Conservation (phyloP, 2,797 vertebrate species). For the Otus scops region DNA sequence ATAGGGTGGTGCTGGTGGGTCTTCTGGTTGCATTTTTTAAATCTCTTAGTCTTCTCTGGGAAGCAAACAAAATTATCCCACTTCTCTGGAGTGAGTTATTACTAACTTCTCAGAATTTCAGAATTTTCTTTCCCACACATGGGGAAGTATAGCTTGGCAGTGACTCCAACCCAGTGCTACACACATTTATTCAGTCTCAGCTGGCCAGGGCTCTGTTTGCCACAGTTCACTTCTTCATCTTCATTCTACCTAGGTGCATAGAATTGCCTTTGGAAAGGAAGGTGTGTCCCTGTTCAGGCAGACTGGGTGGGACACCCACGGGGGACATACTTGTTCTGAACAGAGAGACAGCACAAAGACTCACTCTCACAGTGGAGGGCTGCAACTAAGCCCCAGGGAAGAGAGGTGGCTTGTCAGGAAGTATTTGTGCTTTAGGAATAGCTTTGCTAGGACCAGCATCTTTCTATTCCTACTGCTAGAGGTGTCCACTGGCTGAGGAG, state of each 20-base stretch:
- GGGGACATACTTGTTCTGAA: neutral
- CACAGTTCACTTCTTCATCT: neutral
- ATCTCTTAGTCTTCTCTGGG: neutral
- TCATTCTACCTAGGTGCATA: neutral
- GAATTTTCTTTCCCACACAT: neutral
- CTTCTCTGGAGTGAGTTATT: neutral
- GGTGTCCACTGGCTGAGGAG: neutral
- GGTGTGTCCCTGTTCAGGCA: neutral
- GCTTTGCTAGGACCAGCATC: neutral
- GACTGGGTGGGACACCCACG: neutral
- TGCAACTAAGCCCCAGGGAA: neutral
- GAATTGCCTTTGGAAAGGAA: neutral
- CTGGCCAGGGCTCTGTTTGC: neutral
- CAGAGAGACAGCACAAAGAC: neutral
- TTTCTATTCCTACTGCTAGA: neutral
- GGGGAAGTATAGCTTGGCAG: neutral
- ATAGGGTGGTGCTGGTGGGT: neutral
- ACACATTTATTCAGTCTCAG: neutral
- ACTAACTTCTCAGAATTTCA: neutral
- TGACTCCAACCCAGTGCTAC: rapidly evolving
- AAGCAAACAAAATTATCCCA: neutral
- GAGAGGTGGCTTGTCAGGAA: neutral
- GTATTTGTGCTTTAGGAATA: neutral
- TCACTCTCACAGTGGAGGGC: neutral
- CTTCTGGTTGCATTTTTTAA: neutral